phyloP scores from a whole-genome alignment of 2,113 vertebrate species.

The Todiramphus chloris region DNA sequence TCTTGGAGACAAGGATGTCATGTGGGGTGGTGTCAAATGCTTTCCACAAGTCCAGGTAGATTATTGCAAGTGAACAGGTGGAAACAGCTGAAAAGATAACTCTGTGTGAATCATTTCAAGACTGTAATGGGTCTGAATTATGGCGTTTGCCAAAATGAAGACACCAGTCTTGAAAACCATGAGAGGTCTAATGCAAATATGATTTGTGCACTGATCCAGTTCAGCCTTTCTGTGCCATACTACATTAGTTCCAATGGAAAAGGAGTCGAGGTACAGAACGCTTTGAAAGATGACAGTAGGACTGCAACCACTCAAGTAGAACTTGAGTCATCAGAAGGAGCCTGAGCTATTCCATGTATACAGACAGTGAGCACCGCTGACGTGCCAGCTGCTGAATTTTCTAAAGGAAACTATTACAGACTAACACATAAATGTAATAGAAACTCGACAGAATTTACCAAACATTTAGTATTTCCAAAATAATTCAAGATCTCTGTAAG shows the following conservation, averaged over 20 bases:
- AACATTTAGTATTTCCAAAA: not conserved
- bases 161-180: not conserved
- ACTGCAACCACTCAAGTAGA: not conserved
- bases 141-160: not conserved
- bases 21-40: too few species aligned
- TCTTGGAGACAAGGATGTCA: too few species aligned
- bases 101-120: not conserved
- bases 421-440: not conserved
- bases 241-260: not conserved
- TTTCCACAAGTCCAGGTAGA: too few species aligned
- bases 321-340: not conserved
- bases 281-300: not conserved
- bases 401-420: not conserved
- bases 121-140: not conserved
- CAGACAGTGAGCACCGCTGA: fast-evolving
- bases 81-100: not conserved
- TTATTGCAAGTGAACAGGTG: not conserved
- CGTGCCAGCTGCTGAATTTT: not conserved
- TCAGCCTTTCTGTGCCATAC: not conserved
- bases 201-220: fast-evolving
- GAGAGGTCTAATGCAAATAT: not conserved
- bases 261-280: not conserved
- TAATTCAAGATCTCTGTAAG: not conserved
- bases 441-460: not conserved
- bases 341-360: not conserved